Percentiles rank a stretch among this genome's conserved stretches.
phyloP scores from a whole-genome alignment of 2,797 vertebrate species.

The Taeniopygia guttata region DNA sequence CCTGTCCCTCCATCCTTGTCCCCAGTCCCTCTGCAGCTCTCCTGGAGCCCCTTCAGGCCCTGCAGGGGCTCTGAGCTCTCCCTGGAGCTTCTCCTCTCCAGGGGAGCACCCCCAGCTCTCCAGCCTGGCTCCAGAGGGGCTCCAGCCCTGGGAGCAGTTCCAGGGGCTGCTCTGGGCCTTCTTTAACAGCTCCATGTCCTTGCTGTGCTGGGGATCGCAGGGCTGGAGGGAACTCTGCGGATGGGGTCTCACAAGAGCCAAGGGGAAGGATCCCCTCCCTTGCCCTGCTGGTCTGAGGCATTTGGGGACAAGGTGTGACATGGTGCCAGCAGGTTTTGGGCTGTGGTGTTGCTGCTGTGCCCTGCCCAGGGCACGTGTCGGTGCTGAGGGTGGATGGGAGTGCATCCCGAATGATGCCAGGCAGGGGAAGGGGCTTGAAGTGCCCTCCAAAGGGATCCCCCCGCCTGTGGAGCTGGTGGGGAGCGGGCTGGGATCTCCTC shows the following conservation, averaged over 20 bases:
- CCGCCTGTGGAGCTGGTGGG: not conserved
- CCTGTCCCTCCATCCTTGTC: not conserved
- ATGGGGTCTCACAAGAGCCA: not conserved
- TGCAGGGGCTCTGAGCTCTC: not conserved
- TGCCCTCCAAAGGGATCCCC: not conserved
- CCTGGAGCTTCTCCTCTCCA: not conserved
- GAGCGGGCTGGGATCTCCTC: not conserved
- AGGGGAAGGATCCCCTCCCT: not conserved
- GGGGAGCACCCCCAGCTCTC: not conserved
- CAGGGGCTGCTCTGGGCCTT: accelerated
- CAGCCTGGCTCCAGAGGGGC: not conserved
- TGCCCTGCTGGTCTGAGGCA: not conserved
- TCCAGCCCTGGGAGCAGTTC: not conserved
- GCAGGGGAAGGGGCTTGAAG: not conserved
- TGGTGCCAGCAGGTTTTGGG: not conserved
- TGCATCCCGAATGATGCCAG: accelerated
- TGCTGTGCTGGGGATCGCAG: not conserved
- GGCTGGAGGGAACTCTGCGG: not conserved
- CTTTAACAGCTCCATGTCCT: not conserved
- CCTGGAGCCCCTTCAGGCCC: not conserved
- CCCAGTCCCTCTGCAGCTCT: not conserved
- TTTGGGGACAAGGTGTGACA: not conserved
- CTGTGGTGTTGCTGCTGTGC: not conserved
- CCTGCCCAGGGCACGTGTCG: accelerated
- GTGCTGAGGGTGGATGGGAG: not conserved